A percentile compares a stretch with the other conserved stretches of the same genome.
Conservation (phyloP, 2,888 invertebrate species). For the Latrodectus elegans region DNA sequence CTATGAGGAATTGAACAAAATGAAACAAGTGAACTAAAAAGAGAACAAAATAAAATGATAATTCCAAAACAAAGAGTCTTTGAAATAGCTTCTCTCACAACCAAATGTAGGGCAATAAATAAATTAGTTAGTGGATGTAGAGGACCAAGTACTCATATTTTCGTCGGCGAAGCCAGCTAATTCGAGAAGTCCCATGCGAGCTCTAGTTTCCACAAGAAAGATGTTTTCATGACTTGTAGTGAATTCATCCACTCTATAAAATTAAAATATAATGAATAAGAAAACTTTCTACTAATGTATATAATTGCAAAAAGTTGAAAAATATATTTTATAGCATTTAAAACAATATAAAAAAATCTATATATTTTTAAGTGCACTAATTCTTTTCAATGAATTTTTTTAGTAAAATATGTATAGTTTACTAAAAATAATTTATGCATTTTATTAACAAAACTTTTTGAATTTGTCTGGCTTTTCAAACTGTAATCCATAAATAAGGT, state of each 20-base stretch:
- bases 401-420: too few relatives aligned
- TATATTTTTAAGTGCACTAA: too few relatives aligned
- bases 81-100: not conserved
- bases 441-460: too few relatives aligned
- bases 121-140: conserved; percentile 50
- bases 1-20: not conserved
- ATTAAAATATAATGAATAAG: not conserved
- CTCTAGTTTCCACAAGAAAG: conserved; percentile 58
- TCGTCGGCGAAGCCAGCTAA: conserved; percentile 42
- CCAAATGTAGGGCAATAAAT: conserved; percentile 25
- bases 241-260: conserved; percentile 64
- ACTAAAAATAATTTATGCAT: too few relatives aligned
- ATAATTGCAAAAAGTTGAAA: too few relatives aligned
- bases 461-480: too few relatives aligned
- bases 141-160: conserved; percentile 59
- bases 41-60: not conserved
- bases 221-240: conserved; percentile 54
- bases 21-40: not conserved
- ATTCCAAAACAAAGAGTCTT: not conserved
- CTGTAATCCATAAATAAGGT: too few relatives aligned
- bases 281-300: too few relatives aligned
- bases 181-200: conserved; percentile 61
- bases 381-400: too few relatives aligned
- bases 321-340: too few relatives aligned
- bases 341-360: too few relatives aligned